Base-by-base conservation (phyloP, 2,797 vertebrate genomes). In the Oreochromis grahami region DNA sequence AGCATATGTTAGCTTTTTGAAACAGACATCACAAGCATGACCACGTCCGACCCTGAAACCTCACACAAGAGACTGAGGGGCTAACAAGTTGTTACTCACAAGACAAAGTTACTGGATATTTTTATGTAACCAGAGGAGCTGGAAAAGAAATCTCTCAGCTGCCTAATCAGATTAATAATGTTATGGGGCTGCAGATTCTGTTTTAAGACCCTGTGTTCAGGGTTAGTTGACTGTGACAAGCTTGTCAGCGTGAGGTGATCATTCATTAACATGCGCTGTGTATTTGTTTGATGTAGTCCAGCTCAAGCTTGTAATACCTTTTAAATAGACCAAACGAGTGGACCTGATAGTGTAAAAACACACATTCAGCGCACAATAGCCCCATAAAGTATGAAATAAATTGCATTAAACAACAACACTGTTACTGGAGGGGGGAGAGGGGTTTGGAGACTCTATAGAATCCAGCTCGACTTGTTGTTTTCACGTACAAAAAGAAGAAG, bases 331-430 rank as follows among this genome's bases (percentile, higher is more conserved):
- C 34, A 34, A 34, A 34, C 8, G 8, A 34, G 7, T 7, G 2
- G 55, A 58, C 29, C 29, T 58, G 55, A 58, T 58, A 58, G 32
- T 19, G 55, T 58, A 34, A 58, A 58, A 32, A 58, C 32, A 58
- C 55, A 58, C 55, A 58, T 17, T 58, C 29, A 0, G 29, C 15
- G 0, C 17, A 32, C 17, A 58, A 58, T 0, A 19, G 55, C 55
- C 29, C 29, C 29, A 58, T 58, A 32, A 58, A 17, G 15, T 32
- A 58, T 58, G 10, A 58, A 58, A 58, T 14, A 58, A 60, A 34
- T 34, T 21, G 34, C 12, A 21, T 65, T 65, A 65, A 65, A 63
- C 12, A 12, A 12, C 19, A 63, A 63, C 19, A 1, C 32, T 38
- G 58, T 12, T 63, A n/a, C 32, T 7, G 32, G 36, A 19, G 19